Percentiles rank a stretch among this genome's conserved stretches.
These are phyloP conservation scores for Aphaenogaster ashmeadi DNA, from an alignment of 1,140 invertebrate genomes.

Conservation along the genomic window DNA sequence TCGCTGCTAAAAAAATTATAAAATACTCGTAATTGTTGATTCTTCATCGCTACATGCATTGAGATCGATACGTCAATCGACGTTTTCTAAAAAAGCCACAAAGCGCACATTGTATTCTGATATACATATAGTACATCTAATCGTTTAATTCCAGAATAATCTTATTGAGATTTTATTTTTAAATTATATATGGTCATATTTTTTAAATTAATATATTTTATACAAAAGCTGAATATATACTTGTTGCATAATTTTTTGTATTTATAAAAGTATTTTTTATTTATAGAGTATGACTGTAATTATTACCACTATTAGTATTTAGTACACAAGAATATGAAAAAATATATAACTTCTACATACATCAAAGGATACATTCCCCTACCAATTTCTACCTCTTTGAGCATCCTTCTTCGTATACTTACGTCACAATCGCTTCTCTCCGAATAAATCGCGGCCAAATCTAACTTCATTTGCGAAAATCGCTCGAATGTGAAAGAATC, in stretches of 20 bases:
- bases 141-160: neutral
- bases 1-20: slow-evolving; percentile 27
- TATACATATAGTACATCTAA: neutral
- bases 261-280: too few relatives aligned
- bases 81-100: neutral
- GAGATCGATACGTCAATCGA: neutral
- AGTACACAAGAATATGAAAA: neutral
- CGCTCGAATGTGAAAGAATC: slow-evolving; percentile 71
- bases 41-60: neutral
- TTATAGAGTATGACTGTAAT: neutral
- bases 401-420: neutral
- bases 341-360: neutral
- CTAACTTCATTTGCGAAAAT: slow-evolving; percentile 47
- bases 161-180: neutral
- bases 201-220: slow-evolving; percentile 10
- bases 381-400: neutral
- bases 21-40: slow-evolving; percentile 8
- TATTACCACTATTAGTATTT: neutral
- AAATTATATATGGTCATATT: neutral
- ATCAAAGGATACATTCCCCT: slow-evolving; percentile 11
- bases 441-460: slow-evolving; percentile 42
- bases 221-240: neutral
- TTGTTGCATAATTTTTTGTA: neutral
- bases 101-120: neutral
- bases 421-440: slow-evolving; percentile 24